Percentiles rank a stretch among this genome's conserved stretches.
Conservation (phyloP, 1,140 invertebrate species). For the Pentalonia nigronervosa region DNA sequence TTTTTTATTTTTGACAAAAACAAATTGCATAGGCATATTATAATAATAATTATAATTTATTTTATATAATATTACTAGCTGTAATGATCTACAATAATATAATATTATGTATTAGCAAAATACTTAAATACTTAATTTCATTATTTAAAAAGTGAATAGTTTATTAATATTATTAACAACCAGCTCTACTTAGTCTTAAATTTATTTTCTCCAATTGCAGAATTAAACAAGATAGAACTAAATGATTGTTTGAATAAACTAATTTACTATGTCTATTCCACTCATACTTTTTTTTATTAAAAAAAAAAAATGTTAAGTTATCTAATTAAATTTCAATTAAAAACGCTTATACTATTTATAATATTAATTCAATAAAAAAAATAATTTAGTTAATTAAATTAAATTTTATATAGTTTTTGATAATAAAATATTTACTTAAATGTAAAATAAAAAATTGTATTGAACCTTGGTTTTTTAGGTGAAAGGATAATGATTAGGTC, state of each 20-base stretch:
- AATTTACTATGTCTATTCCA: no score
- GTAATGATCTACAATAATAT: no score
- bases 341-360: neutral
- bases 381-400: no score
- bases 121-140: no score
- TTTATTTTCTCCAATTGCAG: neutral
- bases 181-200: neutral
- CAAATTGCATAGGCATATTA: no score
- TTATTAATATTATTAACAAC: neutral
- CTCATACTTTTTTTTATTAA: no score
- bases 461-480: conserved; percentile 64
- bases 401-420: no score
- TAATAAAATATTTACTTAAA: neutral
- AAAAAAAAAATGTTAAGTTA: no score
- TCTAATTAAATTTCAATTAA: neutral
- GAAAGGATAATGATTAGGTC: conserved; percentile 70
- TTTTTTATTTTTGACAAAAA: neutral
- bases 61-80: no score
- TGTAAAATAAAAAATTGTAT: conserved; percentile 31
- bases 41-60: no score
- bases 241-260: neutral
- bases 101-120: no score
- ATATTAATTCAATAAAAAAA: no score
- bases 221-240: neutral
- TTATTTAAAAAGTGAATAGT: neutral